Base-by-base conservation (phyloP, 2,888 invertebrate species). In the Heteromyza rotundicornis region DNA sequence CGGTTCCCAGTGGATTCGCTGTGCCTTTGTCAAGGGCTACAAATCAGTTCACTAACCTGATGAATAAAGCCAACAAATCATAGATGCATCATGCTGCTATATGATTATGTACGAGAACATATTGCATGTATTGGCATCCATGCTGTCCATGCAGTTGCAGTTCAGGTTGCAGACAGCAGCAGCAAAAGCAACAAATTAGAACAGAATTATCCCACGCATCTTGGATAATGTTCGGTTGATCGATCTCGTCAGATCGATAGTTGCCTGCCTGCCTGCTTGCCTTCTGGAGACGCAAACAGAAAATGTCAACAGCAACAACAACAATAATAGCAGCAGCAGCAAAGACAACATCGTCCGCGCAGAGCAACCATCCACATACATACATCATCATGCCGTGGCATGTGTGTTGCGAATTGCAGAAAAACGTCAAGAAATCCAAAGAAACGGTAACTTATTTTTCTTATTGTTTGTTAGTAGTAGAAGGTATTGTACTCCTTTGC, bases 191-290 rank as follows among this genome's bases (percentile, higher is more conserved):
- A 79, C 77, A 78, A 79, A 79, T 79, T 78, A 78, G 78, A 78
- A 79, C 78, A 78, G 75, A 79, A 78, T 78, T 78, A 78, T 78
- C 78, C 78, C 78, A 78, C 78, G 78, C 78, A 78, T 78, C 78
- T 73, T 73, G 76, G 74, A 78, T 79, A 77, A 77, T 77, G 75
- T 76, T 74, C 76, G 75, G 70, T 76, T 77, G 76, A 74, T 73
- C 70, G 72, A 74, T 76, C 72, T 76, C 73, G 63, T 23, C 36
- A 19, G 59, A 23, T 40, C 55, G 24, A 32, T 54, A 56, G 16
- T 20, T 51, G 27, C 17, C 44, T 20, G 17, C 27, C 27, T 17
- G 17, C 68, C 17, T 17, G 50, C 19, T 50, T n/a, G n/a, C n/a
- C 64, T 61, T 60, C 54, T 24, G 23, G 2, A 22, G 22, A 56